Conservation (phyloP, 2,113 vertebrate species). For the Chlorocebus sabaeus region DNA sequence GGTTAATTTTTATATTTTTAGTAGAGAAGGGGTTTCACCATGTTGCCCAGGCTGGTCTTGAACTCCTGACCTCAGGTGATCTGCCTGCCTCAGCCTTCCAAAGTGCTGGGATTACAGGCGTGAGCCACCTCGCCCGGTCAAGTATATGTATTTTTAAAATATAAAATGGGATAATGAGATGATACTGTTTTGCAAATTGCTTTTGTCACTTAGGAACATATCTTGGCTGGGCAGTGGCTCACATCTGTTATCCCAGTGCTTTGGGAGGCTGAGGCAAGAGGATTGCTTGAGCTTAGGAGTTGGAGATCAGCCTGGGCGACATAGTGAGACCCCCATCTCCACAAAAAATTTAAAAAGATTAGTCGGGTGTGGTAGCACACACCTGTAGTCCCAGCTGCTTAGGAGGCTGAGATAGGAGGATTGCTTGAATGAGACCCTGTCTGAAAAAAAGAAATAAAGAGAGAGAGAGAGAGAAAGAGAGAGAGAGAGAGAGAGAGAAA, state of each 20-base stretch:
- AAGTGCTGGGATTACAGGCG: too few species aligned
- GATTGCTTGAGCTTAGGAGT: background rate
- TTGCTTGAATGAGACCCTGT: background rate
- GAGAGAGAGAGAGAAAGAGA: too few species aligned
- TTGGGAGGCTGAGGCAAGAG: background rate
- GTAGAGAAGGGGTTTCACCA: too few species aligned
- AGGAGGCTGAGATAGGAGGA: background rate
- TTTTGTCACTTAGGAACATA: background rate
- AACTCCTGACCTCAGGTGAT: too few species aligned
- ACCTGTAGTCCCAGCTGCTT: background rate
- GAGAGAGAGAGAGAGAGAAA: fast-evolving
- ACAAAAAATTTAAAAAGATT: background rate
- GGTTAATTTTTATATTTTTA: too few species aligned
- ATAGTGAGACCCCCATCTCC: background rate
- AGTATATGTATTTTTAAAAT: background rate
- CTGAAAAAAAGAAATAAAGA: background rate
- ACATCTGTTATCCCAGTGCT: background rate
- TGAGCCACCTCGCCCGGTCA: background rate
- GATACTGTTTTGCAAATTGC: background rate
- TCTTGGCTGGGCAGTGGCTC: background rate
- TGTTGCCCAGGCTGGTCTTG: too few species aligned
- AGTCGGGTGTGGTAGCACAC: background rate
- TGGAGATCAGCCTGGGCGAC: background rate
- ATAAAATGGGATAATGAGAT: background rate
- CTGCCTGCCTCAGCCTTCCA: too few species aligned